A percentile compares a stretch with the other conserved stretches of the same genome.
Conservation (phyloP, 35 echinoderm and acorn worm genomes). For the Hemicentrotus pulcherrimus region DNA sequence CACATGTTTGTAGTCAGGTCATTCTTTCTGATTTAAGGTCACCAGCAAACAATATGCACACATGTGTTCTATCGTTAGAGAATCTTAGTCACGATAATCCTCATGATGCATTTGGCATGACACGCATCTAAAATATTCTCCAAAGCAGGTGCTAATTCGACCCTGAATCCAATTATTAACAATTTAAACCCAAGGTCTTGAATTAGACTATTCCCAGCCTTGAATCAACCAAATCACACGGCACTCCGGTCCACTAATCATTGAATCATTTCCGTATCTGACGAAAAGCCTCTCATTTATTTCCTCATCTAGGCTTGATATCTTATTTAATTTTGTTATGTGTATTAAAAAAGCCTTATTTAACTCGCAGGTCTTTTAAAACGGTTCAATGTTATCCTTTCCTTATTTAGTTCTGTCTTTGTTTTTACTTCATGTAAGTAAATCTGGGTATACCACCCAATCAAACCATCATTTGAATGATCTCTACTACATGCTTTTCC, state of each 20-base stretch:
- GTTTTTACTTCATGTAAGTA: neutral
- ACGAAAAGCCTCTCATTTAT: neutral
- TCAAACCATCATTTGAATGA: no score
- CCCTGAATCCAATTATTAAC: neutral
- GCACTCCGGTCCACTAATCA: neutral
- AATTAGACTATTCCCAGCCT: neutral
- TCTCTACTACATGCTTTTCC: no score
- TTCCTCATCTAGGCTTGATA: neutral
- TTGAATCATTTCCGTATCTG: constrained; percentile 18
- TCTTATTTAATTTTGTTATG: neutral
- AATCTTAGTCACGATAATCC: no score
- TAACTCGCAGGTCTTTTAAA: neutral
- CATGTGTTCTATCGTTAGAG: no score
- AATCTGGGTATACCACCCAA: neutral
- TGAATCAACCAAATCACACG: neutral
- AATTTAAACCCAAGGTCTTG: neutral
- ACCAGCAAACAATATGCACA: no score
- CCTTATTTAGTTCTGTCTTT: neutral
- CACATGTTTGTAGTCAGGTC: no score
- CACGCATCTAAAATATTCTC: no score
- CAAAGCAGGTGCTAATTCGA: no score
- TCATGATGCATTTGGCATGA: no score
- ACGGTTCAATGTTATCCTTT: neutral
- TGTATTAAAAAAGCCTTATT: neutral
- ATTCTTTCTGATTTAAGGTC: no score